Conservation (phyloP, 1,140 invertebrate species). For the Ladona fulva region DNA sequence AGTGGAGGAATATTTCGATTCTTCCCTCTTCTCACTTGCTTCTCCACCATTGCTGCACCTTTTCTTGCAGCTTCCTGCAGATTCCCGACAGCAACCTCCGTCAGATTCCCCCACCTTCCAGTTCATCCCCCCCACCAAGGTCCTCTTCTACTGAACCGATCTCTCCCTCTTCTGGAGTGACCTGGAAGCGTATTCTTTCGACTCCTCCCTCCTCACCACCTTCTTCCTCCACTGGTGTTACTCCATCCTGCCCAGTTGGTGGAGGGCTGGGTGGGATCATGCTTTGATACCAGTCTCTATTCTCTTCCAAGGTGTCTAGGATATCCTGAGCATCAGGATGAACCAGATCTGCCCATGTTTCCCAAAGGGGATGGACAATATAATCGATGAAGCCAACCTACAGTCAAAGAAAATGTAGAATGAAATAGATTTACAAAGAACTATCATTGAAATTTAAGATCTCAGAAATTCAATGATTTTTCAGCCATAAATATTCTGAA, state of each 20-base stretch:
- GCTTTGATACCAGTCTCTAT: constrained; percentile 94
- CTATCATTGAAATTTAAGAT: too few relatives aligned
- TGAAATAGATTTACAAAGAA: neutral
- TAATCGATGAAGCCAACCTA: constrained; percentile 99
- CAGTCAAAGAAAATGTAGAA: constrained; percentile 19
- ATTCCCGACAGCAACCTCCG: constrained; percentile 69
- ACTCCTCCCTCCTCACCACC: constrained; percentile 25
- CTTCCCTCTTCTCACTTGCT: neutral
- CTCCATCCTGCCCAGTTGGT: constrained; percentile 18
- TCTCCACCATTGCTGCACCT: constrained; percentile 67
- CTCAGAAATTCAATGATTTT: too few relatives aligned
- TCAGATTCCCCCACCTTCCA: constrained; percentile 55
- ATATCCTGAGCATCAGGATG: constrained; percentile 98
- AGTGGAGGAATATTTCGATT: neutral
- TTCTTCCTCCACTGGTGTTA: constrained; percentile 24
- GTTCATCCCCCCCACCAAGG: constrained; percentile 41
- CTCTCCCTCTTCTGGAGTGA: constrained; percentile 76
- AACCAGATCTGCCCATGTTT: constrained; percentile 98
- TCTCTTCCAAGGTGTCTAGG: constrained; percentile 94
- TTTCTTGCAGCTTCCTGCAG: constrained; percentile 74
- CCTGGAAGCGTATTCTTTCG: constrained; percentile 42
- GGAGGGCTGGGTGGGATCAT: constrained; percentile 50
- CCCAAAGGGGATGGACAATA: constrained; percentile 98
- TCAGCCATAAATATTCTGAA: too few relatives aligned
- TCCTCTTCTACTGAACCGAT: constrained; percentile 50